These are phyloP conservation scores for Sturmia bella DNA, from an alignment of 2,888 invertebrate species.

Conservation along the genomic window DNA sequence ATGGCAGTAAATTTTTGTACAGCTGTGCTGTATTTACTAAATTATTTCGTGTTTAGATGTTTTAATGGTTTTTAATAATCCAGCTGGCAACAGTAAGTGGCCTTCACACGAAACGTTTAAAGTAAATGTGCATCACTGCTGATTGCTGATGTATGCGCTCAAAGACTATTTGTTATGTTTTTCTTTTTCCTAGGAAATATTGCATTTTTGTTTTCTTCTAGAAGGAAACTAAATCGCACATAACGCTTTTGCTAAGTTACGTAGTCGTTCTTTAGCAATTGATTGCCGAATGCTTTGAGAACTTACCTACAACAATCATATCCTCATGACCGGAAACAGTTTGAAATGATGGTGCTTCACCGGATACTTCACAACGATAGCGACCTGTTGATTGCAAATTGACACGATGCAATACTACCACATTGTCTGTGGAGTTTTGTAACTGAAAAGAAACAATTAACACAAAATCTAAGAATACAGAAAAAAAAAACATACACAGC, in stretches of 20 bases:
- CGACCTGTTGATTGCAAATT: slow-evolving; percentile 87
- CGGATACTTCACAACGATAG: slow-evolving; percentile 90
- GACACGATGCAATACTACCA: slow-evolving; percentile 86
- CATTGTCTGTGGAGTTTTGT: slow-evolving; percentile 85
- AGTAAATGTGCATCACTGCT: not conserved
- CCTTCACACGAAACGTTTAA: not conserved
- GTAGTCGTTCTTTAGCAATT: slow-evolving; percentile 22
- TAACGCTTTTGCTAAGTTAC: slow-evolving; percentile 1
- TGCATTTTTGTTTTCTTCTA: not conserved
- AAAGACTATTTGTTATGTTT: too few species aligned
- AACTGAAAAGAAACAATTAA: slow-evolving; percentile 83
- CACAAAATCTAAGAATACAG: too few species aligned
- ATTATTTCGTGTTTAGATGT: slow-evolving; percentile 13
- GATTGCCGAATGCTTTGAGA: slow-evolving; percentile 63
- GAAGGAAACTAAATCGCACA: not conserved
- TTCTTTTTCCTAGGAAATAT: not conserved
- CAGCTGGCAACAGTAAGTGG: slow-evolving; percentile 1
- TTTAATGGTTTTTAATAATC: slow-evolving; percentile 1
- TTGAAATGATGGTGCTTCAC: slow-evolving; percentile 89
- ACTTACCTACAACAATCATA: slow-evolving; percentile 89
- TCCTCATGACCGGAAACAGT: slow-evolving; percentile 89
- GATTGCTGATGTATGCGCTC: not conserved
- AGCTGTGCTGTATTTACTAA: slow-evolving; percentile 6
- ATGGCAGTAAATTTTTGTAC: not conserved
- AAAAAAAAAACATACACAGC: too few species aligned